Percentiles rank a stretch among this genome's conserved stretches.
These are phyloP conservation scores for Danionella dracula DNA, from an alignment of 2,797 vertebrate genomes.

Conservation along the genomic window DNA sequence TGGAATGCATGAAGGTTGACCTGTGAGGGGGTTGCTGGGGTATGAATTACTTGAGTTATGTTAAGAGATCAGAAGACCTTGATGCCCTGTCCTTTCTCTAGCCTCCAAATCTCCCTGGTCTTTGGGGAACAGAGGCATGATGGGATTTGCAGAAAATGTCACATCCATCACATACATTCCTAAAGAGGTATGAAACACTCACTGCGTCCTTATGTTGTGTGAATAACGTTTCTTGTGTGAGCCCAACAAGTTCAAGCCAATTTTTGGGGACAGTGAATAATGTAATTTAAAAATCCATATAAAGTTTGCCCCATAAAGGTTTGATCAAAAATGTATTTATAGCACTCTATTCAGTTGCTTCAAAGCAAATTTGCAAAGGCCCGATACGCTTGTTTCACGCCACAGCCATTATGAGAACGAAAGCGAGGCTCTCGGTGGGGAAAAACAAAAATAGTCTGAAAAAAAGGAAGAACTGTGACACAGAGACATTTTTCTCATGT, in stretches of 20 bases:
- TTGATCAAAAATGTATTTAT: no score
- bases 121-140: constrained; percentile 9
- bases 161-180: constrained; percentile 25
- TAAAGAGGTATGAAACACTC: constrained; percentile 17
- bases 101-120: not conserved
- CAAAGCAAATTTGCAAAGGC: no score
- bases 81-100: not conserved
- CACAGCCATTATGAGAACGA: no score
- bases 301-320: no score
- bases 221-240: not conserved
- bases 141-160: constrained; percentile 39
- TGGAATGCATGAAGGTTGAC: not conserved
- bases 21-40: not conserved
- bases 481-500: no score
- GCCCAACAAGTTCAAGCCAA: not conserved
- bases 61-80: not conserved
- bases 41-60: not conserved
- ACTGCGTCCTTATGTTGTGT: not conserved
- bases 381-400: no score
- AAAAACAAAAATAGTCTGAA: no score
- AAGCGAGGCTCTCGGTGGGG: no score
- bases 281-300: no score
- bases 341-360: no score
- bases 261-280: not conserved
- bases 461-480: no score